Evolutionary conservation across 2,113 vertebrate genomes (phyloP).

Genomic region (Neolamprologus brichardi): DNA sequence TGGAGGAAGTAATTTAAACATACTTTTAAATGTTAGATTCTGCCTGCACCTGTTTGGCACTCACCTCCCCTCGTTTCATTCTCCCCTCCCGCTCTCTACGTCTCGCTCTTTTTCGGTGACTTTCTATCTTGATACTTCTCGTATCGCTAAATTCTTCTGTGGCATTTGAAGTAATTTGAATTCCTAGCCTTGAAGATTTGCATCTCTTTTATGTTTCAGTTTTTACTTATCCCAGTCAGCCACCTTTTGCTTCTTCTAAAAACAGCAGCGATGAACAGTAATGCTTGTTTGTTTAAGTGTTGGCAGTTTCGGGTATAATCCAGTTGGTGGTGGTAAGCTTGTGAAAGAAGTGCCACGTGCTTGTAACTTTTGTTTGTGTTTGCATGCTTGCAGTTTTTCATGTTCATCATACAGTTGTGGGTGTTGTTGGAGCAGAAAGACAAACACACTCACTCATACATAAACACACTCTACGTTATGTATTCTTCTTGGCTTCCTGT

Average conservation of each 20-base stretch:
- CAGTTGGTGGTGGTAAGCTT: neutral
- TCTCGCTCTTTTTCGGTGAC: neutral
- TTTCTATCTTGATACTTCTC: neutral
- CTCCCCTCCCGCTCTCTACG: neutral
- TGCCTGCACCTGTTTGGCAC: conserved; percentile 8
- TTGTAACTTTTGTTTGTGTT: neutral
- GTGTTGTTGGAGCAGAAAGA: neutral
- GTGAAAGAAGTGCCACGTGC: neutral
- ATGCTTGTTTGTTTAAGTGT: neutral
- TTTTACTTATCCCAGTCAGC: neutral
- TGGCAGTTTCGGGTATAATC: neutral
- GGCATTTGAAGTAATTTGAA: neutral
- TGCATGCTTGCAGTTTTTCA: neutral
- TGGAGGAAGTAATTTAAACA: conserved; percentile 25
- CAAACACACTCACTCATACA: neutral
- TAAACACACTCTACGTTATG: neutral
- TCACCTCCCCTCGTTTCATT: neutral
- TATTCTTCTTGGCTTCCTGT: conserved; percentile 21
- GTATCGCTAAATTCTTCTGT: neutral
- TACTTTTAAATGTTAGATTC: conserved; percentile 25
- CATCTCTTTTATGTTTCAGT: conserved; percentile 27
- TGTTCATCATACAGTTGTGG: neutral
- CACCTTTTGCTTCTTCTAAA: neutral
- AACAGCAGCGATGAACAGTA: neutral
- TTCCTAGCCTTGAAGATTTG: conserved; percentile 18